phyloP scores from a whole-genome alignment of 92 coral and sea anemone genomes.

The Porites cylindrica region DNA sequence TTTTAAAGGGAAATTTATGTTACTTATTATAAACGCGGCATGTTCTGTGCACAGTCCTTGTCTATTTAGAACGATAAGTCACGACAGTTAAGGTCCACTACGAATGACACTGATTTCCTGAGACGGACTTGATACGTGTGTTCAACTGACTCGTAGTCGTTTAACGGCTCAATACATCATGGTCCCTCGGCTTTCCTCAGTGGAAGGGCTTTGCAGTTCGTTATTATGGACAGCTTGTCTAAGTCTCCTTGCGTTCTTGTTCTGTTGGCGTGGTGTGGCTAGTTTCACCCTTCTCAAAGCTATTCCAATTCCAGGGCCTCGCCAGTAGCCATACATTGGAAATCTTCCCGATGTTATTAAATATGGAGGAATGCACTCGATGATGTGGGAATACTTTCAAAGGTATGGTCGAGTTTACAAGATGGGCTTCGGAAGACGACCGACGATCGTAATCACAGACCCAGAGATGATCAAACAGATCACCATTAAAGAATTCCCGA shows the following conservation, averaged over 20 bases:
- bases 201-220: not conserved
- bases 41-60: too few relatives aligned
- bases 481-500: conserved; percentile 75
- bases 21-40: too few relatives aligned
- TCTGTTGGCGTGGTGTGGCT: conserved; percentile 31
- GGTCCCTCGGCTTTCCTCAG: not conserved
- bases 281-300: conserved; percentile 4
- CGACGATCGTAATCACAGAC: conserved; percentile 59
- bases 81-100: too few relatives aligned
- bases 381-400: conserved; percentile 67
- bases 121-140: too few relatives aligned
- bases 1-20: too few relatives aligned
- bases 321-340: conserved; percentile 25
- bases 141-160: not conserved
- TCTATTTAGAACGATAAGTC: too few relatives aligned
- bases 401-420: conserved; percentile 75
- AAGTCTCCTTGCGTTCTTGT: not conserved
- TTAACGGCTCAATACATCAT: not conserved
- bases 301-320: conserved; percentile 30
- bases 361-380: conserved; percentile 79
- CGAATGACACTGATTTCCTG: too few relatives aligned
- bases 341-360: conserved; percentile 11
- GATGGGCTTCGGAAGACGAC: conserved; percentile 65
- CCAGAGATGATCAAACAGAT: conserved; percentile 81
- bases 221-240: conserved; percentile 2